These are phyloP conservation scores for Paradisaea rubra DNA, from an alignment of 2,113 vertebrate genomes.

Conservation along the genomic window DNA sequence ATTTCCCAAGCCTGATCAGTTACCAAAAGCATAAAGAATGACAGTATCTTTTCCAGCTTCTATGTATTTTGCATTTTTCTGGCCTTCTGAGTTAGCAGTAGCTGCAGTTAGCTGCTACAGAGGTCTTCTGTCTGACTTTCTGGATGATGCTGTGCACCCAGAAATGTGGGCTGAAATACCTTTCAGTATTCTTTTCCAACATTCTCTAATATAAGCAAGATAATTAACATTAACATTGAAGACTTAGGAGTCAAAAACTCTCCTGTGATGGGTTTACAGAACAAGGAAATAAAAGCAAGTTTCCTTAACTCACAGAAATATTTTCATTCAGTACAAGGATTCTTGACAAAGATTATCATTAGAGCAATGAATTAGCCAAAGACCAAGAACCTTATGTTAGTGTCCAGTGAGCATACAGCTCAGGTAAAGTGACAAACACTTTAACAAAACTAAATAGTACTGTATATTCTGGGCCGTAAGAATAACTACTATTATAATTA, in stretches of 20 bases:
- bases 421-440: neutral
- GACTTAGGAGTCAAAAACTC: neutral
- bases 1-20: neutral
- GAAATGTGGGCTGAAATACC: neutral
- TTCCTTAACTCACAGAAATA: neutral
- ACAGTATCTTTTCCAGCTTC: neutral
- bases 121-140: neutral
- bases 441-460: neutral
- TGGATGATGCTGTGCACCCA: neutral
- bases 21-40: neutral
- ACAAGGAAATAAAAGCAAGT: neutral
- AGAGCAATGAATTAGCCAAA: neutral
- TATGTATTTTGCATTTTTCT: neutral
- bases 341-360: neutral
- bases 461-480: neutral
- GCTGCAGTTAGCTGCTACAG: neutral
- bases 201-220: neutral
- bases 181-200: neutral
- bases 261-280: neutral
- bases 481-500: neutral
- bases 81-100: neutral
- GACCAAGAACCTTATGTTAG: neutral
- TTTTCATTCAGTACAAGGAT: neutral
- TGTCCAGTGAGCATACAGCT: neutral
- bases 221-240: neutral